Conservation (phyloP, 64 coral and sea anemone genomes). For the Catalaphyllia jardinei region DNA sequence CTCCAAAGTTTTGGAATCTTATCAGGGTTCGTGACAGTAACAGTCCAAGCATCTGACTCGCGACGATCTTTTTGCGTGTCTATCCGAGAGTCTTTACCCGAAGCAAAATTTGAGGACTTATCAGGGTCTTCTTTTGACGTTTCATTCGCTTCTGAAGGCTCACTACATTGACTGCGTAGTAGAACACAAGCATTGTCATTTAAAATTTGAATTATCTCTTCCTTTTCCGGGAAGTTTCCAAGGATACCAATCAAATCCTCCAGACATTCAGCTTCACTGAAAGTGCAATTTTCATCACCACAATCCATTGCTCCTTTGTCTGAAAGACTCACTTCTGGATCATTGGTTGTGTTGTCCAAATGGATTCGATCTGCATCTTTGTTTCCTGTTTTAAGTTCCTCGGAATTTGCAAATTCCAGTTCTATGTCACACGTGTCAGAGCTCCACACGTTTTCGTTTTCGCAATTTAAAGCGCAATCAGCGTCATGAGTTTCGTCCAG, state of each 20-base stretch:
- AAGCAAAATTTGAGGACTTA: not conserved
- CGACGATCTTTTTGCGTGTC: too few species aligned
- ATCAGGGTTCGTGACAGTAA: slow-evolving; percentile 30
- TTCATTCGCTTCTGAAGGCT: not conserved
- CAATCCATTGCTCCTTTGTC: not conserved
- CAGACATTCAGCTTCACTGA: not conserved
- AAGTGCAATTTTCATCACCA: not conserved
- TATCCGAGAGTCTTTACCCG: not conserved
- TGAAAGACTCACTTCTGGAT: not conserved
- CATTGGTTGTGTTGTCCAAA: not conserved
- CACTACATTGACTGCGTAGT: not conserved
- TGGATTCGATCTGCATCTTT: not conserved
- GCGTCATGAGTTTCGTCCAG: slow-evolving; percentile 1
- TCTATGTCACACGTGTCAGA: not conserved
- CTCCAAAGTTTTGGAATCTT: slow-evolving; percentile 64
- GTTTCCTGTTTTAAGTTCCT: not conserved
- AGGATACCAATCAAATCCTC: slow-evolving; percentile 6
- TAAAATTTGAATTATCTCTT: not conserved
- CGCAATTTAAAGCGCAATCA: not conserved
- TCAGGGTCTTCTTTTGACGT: not conserved
- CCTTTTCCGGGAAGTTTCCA: slow-evolving; percentile 9
- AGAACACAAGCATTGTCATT: not conserved
- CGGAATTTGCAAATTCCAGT: not conserved
- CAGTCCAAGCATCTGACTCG: not conserved
- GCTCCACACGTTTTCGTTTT: not conserved